Evolutionary conservation across 2,888 invertebrate genomes (phyloP).

Genomic region (Lithodes maja): DNA sequence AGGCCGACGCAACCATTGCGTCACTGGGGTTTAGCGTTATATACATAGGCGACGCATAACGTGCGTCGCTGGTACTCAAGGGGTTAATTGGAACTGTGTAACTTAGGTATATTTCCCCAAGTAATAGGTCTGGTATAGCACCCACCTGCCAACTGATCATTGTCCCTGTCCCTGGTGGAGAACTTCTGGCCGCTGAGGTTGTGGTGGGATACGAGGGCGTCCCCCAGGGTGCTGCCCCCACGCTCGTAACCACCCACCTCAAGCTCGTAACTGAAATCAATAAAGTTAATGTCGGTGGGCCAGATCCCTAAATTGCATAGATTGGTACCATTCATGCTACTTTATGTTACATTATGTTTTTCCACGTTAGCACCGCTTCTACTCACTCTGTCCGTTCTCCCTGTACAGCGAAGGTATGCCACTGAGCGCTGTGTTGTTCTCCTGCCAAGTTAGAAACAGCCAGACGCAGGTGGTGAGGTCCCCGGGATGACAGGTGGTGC

Average conservation of each 20-base stretch:
- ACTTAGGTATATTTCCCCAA: too few species aligned
- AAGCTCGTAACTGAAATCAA: not conserved
- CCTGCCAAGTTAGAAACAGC: not conserved
- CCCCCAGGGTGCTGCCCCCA: not conserved
- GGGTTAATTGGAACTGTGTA: too few species aligned
- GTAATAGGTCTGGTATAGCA: too few species aligned
- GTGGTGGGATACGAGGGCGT: not conserved
- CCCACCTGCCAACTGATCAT: not conserved
- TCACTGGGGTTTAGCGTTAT: too few species aligned
- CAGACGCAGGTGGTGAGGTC: not conserved
- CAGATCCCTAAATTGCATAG: too few species aligned
- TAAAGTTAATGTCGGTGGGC: too few species aligned
- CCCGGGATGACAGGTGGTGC: not conserved
- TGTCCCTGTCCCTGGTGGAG: conserved; percentile 20
- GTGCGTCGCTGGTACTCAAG: too few species aligned
- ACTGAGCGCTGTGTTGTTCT: not conserved
- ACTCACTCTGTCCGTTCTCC: not conserved
- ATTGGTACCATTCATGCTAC: too few species aligned
- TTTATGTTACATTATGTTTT: too few species aligned
- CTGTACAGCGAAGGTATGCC: not conserved
- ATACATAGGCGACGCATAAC: too few species aligned
- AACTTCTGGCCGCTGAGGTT: conserved; percentile 15
- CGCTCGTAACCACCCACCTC: not conserved
- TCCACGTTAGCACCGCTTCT: too few species aligned
- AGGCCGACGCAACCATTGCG: too few species aligned